phyloP scores from a whole-genome alignment of 2,797 vertebrate genomes.

The Etheostoma nigrum region DNA sequence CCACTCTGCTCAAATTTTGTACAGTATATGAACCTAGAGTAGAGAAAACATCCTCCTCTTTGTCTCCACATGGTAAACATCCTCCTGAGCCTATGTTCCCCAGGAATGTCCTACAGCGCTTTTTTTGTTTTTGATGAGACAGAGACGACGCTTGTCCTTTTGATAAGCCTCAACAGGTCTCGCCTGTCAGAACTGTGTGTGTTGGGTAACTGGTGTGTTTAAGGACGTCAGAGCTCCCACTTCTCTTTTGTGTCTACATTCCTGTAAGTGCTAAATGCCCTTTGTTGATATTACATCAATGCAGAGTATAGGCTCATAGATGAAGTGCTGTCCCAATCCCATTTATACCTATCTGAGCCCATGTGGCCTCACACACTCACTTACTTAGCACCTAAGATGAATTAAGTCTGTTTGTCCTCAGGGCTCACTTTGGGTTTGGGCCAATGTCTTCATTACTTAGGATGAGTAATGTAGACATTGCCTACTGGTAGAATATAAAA shows the following conservation, averaged over 20 bases:
- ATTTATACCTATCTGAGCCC: no score
- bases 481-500: no score
- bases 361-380: no score
- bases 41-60: conserved; percentile 70
- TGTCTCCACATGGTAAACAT: conserved; percentile 62
- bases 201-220: background rate
- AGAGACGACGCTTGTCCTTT: background rate
- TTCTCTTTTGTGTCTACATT: conserved; percentile 49
- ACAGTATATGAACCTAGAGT: conserved; percentile 5
- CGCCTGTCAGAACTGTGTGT: background rate
- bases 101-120: conserved; percentile 62
- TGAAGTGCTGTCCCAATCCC: no score
- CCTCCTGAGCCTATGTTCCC: conserved; percentile 51
- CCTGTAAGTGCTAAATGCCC: background rate
- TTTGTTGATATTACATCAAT: no score
- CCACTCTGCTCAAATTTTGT: background rate
- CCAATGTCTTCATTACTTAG: no score
- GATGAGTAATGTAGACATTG: no score
- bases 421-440: no score
- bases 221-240: conserved; percentile 35
- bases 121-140: conserved; percentile 24
- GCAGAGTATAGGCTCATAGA: no score
- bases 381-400: no score
- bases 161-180: conserved; percentile 17
- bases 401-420: no score